Conservation (phyloP, 2,113 vertebrate genomes). For the Echinops telfairi region DNA sequence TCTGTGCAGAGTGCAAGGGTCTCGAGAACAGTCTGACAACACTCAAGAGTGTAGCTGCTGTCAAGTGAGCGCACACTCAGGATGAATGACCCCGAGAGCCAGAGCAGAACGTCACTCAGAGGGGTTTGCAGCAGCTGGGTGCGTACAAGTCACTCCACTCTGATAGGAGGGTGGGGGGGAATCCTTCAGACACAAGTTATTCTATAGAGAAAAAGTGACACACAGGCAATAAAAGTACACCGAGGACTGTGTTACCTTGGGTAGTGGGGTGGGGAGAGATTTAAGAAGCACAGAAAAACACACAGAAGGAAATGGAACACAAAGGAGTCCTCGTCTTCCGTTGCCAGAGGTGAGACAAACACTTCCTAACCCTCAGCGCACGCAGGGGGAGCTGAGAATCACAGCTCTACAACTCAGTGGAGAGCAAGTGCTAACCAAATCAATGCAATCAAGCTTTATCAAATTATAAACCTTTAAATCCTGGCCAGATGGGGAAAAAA, state of each 20-base stretch:
- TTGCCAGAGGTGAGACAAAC: not conserved
- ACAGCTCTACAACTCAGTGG: not conserved
- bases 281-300: not conserved
- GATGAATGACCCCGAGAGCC: not conserved
- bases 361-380: not conserved
- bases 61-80: not conserved
- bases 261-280: not conserved
- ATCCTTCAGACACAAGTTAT: not conserved
- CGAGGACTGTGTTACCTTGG: not conserved
- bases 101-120: not conserved
- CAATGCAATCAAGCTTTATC: not conserved
- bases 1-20: not conserved
- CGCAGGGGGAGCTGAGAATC: not conserved
- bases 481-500: not conserved
- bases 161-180: not conserved
- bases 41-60: not conserved
- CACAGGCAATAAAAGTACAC: not conserved
- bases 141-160: not conserved
- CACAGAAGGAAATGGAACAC: not conserved
- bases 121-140: not conserved
- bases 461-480: constrained; percentile 19
- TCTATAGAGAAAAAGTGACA: not conserved
- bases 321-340: not conserved
- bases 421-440: not conserved
- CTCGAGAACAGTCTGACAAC: not conserved